Percentiles rank a stretch among this genome's conserved stretches.
phyloP scores from a whole-genome alignment of 2,888 invertebrate genomes.

The Pediacus dermestoides region DNA sequence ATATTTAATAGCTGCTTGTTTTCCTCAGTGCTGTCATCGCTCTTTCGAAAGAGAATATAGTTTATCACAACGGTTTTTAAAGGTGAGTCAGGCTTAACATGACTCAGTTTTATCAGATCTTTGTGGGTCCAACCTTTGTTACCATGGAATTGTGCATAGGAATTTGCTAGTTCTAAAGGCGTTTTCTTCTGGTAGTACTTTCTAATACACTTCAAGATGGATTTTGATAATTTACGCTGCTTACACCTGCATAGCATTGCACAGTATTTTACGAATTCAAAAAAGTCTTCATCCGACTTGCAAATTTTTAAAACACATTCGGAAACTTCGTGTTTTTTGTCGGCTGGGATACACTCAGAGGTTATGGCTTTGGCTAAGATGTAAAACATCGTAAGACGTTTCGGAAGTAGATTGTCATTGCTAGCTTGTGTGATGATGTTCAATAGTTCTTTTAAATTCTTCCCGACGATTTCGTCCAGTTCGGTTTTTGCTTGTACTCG shows the following conservation, averaged over 20 bases:
- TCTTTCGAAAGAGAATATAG: slow-evolving; percentile 56
- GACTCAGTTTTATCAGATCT: slow-evolving; percentile 64
- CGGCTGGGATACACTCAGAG: slow-evolving; percentile 14
- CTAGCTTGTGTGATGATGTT: slow-evolving; percentile 29
- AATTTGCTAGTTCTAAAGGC: slow-evolving; percentile 60
- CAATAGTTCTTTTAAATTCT: slow-evolving; percentile 24
- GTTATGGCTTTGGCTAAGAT: slow-evolving; percentile 29
- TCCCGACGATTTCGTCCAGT: slow-evolving; percentile 15
- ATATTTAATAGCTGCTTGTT: slow-evolving; percentile 48
- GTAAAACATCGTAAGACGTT: slow-evolving; percentile 33
- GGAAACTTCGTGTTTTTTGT: slow-evolving; percentile 26
- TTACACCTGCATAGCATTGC: slow-evolving; percentile 20
- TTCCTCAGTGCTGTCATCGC: slow-evolving; percentile 44
- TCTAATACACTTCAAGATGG: slow-evolving; percentile 58
- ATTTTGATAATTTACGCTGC: slow-evolving; percentile 28
- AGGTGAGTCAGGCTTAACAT: slow-evolving; percentile 53
- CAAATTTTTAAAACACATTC: slow-evolving; percentile 51
- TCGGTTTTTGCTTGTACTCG: slow-evolving; percentile 13
- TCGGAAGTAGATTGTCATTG: slow-evolving; percentile 30
- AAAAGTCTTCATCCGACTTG: slow-evolving; percentile 53
- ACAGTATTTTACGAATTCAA: slow-evolving; percentile 34
- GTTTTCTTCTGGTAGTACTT: slow-evolving; percentile 64
- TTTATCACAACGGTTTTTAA: slow-evolving; percentile 40
- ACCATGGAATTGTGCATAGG: slow-evolving; percentile 60
- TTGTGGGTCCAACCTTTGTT: slow-evolving; percentile 69